phyloP scores from a whole-genome alignment of 2,113 vertebrate species.

The Scartelaos histophorus region DNA sequence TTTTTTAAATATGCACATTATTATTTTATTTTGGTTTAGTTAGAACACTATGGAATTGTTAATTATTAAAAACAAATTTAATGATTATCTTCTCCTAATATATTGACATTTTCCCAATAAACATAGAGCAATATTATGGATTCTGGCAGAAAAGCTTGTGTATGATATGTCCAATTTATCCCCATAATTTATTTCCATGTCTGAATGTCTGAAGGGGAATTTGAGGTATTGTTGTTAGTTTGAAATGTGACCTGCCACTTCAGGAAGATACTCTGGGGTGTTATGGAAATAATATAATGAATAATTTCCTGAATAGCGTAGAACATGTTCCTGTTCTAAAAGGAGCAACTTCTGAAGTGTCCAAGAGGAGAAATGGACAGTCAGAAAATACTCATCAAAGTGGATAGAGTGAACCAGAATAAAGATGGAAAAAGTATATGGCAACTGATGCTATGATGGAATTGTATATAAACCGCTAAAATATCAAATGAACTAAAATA shows the following conservation, averaged over 20 bases:
- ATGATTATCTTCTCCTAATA: neutral
- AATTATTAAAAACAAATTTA: neutral
- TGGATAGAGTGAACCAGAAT: conserved; percentile 20
- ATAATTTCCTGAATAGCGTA: conserved; percentile 43
- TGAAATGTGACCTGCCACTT: conserved; percentile 31
- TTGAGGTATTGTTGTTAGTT: conserved; percentile 20
- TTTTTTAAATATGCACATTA: neutral
- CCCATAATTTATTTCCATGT: neutral
- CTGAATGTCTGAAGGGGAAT: neutral
- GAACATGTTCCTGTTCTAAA: conserved; percentile 30
- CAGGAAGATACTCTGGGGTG: conserved; percentile 34
- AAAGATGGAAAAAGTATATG: neutral
- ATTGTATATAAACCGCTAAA: neutral
- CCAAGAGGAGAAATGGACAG: neutral
- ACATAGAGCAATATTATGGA: too few species aligned
- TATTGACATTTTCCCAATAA: neutral
- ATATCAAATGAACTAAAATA: conserved; percentile 1
- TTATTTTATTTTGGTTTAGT: neutral
- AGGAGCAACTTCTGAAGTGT: neutral
- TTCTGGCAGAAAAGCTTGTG: neutral
- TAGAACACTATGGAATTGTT: neutral
- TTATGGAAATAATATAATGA: conserved; percentile 58
- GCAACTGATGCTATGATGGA: neutral
- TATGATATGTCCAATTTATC: neutral
- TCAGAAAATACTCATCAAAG: neutral